A percentile compares a stretch with the other conserved stretches of the same genome.
phyloP scores from a whole-genome alignment of 1,140 invertebrate genomes.

The Listronotus oregonensis region DNA sequence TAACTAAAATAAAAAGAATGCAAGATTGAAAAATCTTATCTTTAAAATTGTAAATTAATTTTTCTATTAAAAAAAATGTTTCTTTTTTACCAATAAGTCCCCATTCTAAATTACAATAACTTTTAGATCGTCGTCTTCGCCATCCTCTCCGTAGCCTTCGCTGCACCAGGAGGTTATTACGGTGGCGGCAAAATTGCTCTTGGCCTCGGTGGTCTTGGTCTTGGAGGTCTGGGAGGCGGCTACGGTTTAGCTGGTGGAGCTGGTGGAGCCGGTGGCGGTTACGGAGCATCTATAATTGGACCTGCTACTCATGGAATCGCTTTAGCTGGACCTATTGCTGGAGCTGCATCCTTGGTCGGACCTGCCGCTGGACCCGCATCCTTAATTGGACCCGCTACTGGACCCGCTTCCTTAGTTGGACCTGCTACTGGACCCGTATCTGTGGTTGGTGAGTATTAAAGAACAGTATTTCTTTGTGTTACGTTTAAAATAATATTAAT shows the following conservation, averaged over 20 bases:
- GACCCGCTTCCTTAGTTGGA: not conserved
- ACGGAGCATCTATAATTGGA: not conserved
- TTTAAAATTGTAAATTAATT: no score
- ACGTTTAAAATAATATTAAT: no score
- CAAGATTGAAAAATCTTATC: no score
- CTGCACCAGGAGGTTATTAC: slow-evolving; percentile 21
- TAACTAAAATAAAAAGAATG: no score
- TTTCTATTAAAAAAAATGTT: no score
- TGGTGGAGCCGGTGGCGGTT: not conserved
- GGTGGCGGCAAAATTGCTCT: slow-evolving; percentile 5
- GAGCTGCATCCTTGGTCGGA: slow-evolving; percentile 8
- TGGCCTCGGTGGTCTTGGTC: slow-evolving; percentile 9
- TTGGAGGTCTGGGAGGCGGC: slow-evolving; percentile 7
- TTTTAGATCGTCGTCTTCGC: slow-evolving; percentile 32
- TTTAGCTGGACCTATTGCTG: slow-evolving; percentile 13
- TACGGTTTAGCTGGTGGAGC: not conserved
- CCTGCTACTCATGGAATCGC: slow-evolving; percentile 8
- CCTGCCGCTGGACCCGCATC: slow-evolving; percentile 4
- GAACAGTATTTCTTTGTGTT: no score
- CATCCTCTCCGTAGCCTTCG: slow-evolving; percentile 26
- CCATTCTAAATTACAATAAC: no score
- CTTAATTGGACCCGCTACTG: slow-evolving; percentile 3
- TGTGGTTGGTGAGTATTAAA: not conserved
- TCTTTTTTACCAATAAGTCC: no score
- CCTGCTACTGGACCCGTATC: no score